Evolutionary conservation across 2,797 vertebrate genomes (phyloP), one percentile per base, ranked within the genome.

Genomic region (Sebastiscus albofasciatus): DNA sequence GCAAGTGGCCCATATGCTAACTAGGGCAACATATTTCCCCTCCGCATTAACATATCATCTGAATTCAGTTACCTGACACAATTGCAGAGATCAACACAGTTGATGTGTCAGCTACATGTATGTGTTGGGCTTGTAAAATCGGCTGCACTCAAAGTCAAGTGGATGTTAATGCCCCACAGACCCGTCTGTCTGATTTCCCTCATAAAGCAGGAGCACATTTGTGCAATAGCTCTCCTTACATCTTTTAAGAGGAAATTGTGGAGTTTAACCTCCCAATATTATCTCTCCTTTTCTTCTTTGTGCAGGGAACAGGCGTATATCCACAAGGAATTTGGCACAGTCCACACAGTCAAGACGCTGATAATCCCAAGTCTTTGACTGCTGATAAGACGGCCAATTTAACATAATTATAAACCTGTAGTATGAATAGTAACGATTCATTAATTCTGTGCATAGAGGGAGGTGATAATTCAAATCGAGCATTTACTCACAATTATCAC

Each of bases 351-450:
- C 82, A 88, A 90, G 92, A 93, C 89, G 93, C 92, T 90, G 94
- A 96, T 96, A 96, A 96, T 96, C 94, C 94, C 80, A 79, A 93
- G 95, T 95, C 95, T 96, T 95, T 94, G 94, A 94, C 93, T 87
- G 87, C 94, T 92, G 96, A 96, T 96, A 96, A 96, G 95, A 93
- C 90, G 77, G 89, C 87, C 94, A 95, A 96, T 96, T 96, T 96
- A 96, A 95, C 94, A 94, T 96, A 95, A 96, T 96, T 96, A 96
- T 95, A 94, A 96, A 95, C 92, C 91, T 90, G 90, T 92, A 93
- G 93, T 93, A 92, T 95, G 92, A 95, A 95, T 94, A 92, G 94
- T 93, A 91, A 90, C 87, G 93, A 96, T 95, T 94, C 94, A 93
- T 94, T 95, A 94, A 94, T 93, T 93, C 94, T 90, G 87, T 78